phyloP scores from a whole-genome alignment of 37 sponge, comb jelly and placozoan species.

The Amphimedon queenslandica region DNA sequence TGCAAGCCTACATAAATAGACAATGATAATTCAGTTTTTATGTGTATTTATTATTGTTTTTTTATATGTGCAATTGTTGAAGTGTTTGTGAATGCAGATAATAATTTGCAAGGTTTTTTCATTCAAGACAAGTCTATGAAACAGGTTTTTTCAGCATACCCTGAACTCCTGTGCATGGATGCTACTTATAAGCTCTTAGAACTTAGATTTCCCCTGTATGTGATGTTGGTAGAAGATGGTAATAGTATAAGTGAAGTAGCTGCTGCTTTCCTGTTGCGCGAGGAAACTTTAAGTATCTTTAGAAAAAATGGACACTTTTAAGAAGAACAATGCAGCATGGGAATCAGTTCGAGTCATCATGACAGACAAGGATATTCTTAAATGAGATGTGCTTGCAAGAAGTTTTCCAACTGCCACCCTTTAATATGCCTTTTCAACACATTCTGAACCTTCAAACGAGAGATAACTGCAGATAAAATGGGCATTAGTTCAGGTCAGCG shows the following conservation, averaged over 20 bases:
- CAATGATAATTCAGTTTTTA: too few species aligned
- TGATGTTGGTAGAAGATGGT: slow-evolving; percentile 14
- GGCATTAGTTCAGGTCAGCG: slow-evolving; percentile 29
- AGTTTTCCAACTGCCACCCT: slow-evolving; percentile 23
- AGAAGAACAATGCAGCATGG: slow-evolving; percentile 21
- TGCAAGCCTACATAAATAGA: too few species aligned
- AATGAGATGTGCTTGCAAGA: slow-evolving; percentile 19
- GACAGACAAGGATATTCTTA: slow-evolving; percentile 41
- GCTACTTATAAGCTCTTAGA: slow-evolving; percentile 39
- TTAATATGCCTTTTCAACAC: slow-evolving; percentile 51
- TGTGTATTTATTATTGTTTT: background rate
- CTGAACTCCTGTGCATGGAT: slow-evolving; percentile 36
- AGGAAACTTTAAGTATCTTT: slow-evolving; percentile 16
- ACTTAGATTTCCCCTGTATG: slow-evolving; percentile 18
- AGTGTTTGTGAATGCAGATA: slow-evolving; percentile 9
- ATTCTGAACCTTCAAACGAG: slow-evolving; percentile 24
- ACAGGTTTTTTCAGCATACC: slow-evolving; percentile 33
- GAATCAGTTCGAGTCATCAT: slow-evolving; percentile 17
- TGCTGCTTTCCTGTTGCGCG: slow-evolving; percentile 7
- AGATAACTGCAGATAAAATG: slow-evolving; percentile 41
- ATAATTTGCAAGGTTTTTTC: slow-evolving; percentile 21
- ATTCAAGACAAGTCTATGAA: slow-evolving; percentile 31
- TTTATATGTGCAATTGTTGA: slow-evolving; percentile 42
- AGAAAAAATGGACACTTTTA: slow-evolving; percentile 30
- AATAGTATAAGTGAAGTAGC: slow-evolving; percentile 39